Evolutionary conservation across 2,888 invertebrate species (phyloP).

Genomic region (Drosophila niveifrons): DNA sequence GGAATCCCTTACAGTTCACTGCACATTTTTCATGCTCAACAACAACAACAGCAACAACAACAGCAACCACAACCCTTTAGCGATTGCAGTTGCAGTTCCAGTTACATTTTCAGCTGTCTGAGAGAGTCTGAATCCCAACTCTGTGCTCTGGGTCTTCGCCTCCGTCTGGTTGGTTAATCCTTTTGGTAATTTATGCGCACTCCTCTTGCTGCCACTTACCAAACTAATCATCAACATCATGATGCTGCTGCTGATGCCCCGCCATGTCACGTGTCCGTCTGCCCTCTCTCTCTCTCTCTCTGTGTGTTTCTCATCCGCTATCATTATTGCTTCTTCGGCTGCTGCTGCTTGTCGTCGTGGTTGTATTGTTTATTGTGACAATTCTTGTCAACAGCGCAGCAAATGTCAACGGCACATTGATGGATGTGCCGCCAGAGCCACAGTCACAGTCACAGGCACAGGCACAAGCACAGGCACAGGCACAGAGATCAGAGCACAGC

Average conservation of each 20-base stretch:
- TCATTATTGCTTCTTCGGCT: constrained; percentile 53
- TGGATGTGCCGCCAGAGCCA: constrained; percentile 71
- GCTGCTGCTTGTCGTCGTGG: constrained; percentile 58
- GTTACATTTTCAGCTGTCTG: constrained; percentile 61
- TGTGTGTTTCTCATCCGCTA: constrained; percentile 43
- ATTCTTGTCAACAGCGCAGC: constrained; percentile 79
- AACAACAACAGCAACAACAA: constrained; percentile 27
- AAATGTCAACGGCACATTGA: constrained; percentile 80
- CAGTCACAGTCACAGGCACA: constrained; percentile 20
- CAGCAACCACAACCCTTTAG: constrained; percentile 53
- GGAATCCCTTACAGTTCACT: constrained; percentile 74
- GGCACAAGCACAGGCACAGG: constrained; percentile 16
- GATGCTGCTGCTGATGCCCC: constrained; percentile 11
- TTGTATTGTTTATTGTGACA: constrained; percentile 81
- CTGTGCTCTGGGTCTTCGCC: neutral
- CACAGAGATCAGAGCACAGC: constrained; percentile 4
- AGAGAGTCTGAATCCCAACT: constrained; percentile 34
- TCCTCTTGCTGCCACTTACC: constrained; percentile 75
- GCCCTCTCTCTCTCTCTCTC: neutral
- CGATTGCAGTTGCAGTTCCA: constrained; percentile 39
- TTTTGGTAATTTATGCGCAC: constrained; percentile 78
- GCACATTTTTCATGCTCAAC: constrained; percentile 59
- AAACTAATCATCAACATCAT: constrained; percentile 71
- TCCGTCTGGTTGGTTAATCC: constrained; percentile 72
- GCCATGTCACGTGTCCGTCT: constrained; percentile 71